Evolutionary conservation across 2,888 invertebrate species (phyloP).

Genomic region (Hylaea fasciaria): DNA sequence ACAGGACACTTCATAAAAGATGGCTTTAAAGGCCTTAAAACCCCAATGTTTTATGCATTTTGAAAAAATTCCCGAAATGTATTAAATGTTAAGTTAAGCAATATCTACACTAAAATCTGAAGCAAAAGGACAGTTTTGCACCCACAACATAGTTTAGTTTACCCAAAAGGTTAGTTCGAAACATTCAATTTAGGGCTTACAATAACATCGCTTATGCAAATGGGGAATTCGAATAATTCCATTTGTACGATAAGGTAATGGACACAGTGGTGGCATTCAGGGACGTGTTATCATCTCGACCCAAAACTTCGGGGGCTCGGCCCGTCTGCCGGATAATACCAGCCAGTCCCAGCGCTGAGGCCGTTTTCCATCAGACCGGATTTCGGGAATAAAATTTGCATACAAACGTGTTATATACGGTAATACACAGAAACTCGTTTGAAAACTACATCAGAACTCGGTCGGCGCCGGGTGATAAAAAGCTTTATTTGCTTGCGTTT

Average conservation of each 20-base stretch:
- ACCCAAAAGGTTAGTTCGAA: slow-evolving; percentile 20
- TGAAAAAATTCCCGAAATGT: no score
- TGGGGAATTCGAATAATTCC: slow-evolving; percentile 49
- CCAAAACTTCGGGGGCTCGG: slow-evolving; percentile 73
- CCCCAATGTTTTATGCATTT: no score
- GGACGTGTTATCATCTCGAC: slow-evolving; percentile 75
- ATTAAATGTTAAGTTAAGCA: no score
- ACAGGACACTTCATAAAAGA: no score
- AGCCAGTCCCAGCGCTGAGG: slow-evolving; percentile 51
- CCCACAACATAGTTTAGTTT: slow-evolving; percentile 10
- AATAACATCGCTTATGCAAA: slow-evolving; percentile 39
- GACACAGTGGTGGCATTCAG: slow-evolving; percentile 54
- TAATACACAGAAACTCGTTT: slow-evolving; percentile 67
- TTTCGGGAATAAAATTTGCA: slow-evolving; percentile 79
- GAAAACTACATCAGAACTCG: slow-evolving; percentile 57
- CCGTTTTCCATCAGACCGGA: slow-evolving; percentile 76
- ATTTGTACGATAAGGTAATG: slow-evolving; percentile 66
- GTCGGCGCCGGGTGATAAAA: slow-evolving; percentile 35
- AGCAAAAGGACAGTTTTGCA: no score
- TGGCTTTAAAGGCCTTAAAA: no score
- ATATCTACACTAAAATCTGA: no score
- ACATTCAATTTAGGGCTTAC: slow-evolving; percentile 32
- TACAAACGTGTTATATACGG: slow-evolving; percentile 76
- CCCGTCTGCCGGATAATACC: slow-evolving; percentile 62
- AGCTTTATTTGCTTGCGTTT: slow-evolving; percentile 42